Conservation (phyloP, 2,113 vertebrate genomes). For the Nipponia nippon region DNA sequence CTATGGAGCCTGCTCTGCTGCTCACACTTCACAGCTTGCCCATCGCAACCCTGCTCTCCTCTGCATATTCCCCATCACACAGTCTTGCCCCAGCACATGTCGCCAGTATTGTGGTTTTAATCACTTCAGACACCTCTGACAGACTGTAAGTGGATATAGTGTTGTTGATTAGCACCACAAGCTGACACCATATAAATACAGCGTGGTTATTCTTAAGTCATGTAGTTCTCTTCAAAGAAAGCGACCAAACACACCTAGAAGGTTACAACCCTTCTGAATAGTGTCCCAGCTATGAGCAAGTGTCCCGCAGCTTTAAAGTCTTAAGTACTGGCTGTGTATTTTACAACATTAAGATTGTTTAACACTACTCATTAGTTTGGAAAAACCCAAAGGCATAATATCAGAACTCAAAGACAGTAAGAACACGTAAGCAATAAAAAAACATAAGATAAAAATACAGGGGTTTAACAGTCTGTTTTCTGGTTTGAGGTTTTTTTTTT, state of each 20-base stretch:
- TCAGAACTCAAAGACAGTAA: background rate
- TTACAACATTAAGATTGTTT: background rate
- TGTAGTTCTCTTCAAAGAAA: background rate
- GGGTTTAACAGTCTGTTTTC: background rate
- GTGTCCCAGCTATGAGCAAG: background rate
- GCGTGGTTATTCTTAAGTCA: background rate
- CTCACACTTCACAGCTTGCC: background rate
- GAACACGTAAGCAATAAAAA: background rate
- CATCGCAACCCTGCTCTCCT: background rate
- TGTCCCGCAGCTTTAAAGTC: background rate
- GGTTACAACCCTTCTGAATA: background rate
- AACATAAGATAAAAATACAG: background rate
- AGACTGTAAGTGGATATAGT: background rate
- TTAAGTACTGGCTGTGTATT: background rate
- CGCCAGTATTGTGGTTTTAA: background rate
- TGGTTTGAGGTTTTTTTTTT: background rate
- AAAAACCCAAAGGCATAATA: background rate
- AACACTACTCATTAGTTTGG: background rate
- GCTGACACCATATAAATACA: background rate
- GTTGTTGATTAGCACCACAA: background rate
- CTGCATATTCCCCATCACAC: background rate
- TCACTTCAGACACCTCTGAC: background rate
- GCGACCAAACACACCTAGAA: background rate
- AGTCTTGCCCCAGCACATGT: fast-evolving
- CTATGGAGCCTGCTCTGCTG: background rate